These are phyloP conservation scores for Geococcyx californianus DNA, from an alignment of 2,113 vertebrate genomes.

Conservation along the genomic window DNA sequence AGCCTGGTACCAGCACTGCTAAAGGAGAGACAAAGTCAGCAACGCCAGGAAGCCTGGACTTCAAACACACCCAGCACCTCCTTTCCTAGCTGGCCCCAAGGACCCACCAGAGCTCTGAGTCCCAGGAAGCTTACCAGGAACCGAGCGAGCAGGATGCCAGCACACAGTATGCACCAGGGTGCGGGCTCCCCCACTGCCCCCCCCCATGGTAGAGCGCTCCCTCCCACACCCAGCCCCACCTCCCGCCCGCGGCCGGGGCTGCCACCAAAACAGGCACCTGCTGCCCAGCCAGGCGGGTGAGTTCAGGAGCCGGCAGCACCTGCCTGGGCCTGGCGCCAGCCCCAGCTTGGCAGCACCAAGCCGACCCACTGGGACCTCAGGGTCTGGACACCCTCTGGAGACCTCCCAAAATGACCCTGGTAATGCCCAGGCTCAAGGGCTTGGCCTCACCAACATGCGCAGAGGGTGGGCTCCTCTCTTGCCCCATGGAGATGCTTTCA, in stretches of 20 bases:
- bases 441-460: neutral
- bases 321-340: constrained; percentile 8
- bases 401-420: neutral
- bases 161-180: neutral
- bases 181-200: neutral
- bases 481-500: neutral
- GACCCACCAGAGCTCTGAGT: neutral
- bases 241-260: constrained; percentile 46
- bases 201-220: neutral
- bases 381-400: neutral
- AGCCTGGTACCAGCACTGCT: constrained; percentile 76
- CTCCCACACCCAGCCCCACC: constrained; percentile 70
- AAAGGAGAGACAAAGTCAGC: constrained; percentile 35
- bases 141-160: neutral
- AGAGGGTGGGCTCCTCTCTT: neutral
- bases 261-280: constrained; percentile 59
- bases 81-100: neutral
- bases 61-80: rapidly evolving
- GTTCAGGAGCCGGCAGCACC: constrained; percentile 24
- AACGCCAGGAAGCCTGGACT: rapidly evolving
- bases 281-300: constrained; percentile 24
- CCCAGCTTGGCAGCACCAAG: neutral
- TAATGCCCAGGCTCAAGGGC: neutral
- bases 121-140: neutral
- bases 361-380: neutral